Evolutionary conservation across 2,113 vertebrate species (phyloP).

Genomic region (Camelus dromedarius): DNA sequence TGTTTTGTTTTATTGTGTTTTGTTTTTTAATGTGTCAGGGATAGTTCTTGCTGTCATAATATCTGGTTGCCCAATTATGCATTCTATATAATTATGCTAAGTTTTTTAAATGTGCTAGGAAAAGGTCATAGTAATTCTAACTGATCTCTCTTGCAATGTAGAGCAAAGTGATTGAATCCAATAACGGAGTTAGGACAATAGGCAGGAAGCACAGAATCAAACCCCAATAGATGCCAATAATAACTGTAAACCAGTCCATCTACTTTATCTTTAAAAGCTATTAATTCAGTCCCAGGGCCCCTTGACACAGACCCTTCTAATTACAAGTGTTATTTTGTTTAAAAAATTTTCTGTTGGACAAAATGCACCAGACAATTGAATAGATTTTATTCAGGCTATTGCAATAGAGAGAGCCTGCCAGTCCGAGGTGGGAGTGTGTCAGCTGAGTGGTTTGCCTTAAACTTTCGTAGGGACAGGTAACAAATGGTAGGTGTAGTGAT

Average conservation of each 20-base stretch:
- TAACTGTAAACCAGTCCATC: not conserved
- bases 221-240: not conserved
- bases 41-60: not conserved
- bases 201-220: not conserved
- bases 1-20: not conserved
- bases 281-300: not conserved
- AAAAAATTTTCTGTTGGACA: not conserved
- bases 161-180: not conserved
- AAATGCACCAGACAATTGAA: not conserved
- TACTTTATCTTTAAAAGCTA: not conserved
- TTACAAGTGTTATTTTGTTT: not conserved
- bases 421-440: not conserved
- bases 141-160: not conserved
- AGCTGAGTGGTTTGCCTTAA: not conserved
- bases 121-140: not conserved
- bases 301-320: not conserved
- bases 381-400: not conserved
- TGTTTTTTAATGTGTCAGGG: not conserved
- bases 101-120: not conserved
- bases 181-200: not conserved
- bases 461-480: not conserved
- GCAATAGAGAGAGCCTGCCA: not conserved
- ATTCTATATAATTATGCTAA: not conserved
- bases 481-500: not conserved
- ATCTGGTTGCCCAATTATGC: slow-evolving; percentile 26